phyloP scores from a whole-genome alignment of 2,113 vertebrate genomes.

The Triplophysa rosa region DNA sequence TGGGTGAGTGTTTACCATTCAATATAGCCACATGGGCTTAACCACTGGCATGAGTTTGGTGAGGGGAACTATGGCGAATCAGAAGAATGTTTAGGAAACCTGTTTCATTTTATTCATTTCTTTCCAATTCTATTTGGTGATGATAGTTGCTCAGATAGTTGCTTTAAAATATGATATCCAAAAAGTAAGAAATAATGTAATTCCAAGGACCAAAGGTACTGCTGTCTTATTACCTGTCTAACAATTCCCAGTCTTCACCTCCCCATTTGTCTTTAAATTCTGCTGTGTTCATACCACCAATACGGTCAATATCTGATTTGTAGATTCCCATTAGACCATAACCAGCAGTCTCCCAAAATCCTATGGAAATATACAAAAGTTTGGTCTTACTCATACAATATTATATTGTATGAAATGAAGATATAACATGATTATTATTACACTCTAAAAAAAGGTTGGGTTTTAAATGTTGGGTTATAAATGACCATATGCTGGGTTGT shows the following conservation, averaged over 20 bases:
- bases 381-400: not conserved
- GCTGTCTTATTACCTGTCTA: slow-evolving; percentile 36
- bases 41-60: too few relatives aligned
- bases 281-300: slow-evolving; percentile 47
- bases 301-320: slow-evolving; percentile 42
- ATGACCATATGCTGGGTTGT: too few relatives aligned
- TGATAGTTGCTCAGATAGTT: too few relatives aligned
- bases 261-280: slow-evolving; percentile 48
- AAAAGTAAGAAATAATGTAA: not conserved
- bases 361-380: slow-evolving; percentile 28
- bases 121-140: too few relatives aligned
- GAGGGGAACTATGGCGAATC: too few relatives aligned
- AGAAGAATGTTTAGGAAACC: too few relatives aligned
- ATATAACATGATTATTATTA: too few relatives aligned
- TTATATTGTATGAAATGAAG: not conserved
- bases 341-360: slow-evolving; percentile 38
- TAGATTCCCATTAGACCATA: slow-evolving; percentile 46
- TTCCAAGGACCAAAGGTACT: not conserved
- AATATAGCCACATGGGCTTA: too few relatives aligned
- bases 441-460: too few relatives aligned
- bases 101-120: too few relatives aligned
- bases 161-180: not conserved
- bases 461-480: too few relatives aligned
- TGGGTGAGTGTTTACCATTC: too few relatives aligned
- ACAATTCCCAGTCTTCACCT: slow-evolving; percentile 52